Percentiles rank a stretch among this genome's conserved stretches.
phyloP scores from a whole-genome alignment of 1,140 invertebrate genomes.

The Diachasma alloeum region DNA sequence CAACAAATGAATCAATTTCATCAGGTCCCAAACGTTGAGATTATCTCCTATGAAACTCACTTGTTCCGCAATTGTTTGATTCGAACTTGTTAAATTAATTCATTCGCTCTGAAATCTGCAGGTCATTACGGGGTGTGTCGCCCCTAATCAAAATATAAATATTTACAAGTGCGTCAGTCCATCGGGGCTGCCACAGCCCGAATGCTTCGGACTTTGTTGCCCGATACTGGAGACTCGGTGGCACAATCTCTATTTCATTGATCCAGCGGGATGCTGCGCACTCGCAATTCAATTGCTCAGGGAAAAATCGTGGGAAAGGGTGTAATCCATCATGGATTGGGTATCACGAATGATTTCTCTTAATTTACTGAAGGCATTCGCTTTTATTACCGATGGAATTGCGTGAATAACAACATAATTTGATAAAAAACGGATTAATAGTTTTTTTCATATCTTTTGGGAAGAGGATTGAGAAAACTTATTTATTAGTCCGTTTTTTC shows the following conservation, averaged over 20 bases:
- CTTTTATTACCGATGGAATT: no score
- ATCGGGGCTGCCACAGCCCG: constrained; percentile 20
- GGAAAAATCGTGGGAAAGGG: no score
- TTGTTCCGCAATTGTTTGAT: not conserved
- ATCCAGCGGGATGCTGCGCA: constrained; percentile 38
- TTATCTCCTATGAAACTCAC: not conserved
- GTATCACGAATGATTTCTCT: no score
- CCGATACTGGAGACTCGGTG: not conserved
- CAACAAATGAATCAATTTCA: not conserved
- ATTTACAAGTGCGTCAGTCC: constrained; percentile 24
- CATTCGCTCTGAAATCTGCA: not conserved
- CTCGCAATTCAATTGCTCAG: not conserved
- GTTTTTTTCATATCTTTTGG: no score
- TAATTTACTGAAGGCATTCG: no score
- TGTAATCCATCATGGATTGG: no score
- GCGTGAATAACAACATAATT: no score
- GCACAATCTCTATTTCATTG: constrained; percentile 27
- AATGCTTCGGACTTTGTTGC: not conserved
- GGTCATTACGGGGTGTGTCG: constrained; percentile 4
- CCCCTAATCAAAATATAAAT: constrained; percentile 17
- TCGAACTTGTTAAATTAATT: not conserved
- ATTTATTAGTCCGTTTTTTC: no score
- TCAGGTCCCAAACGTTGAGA: not conserved
- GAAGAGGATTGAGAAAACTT: no score
- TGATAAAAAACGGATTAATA: no score